phyloP scores from a whole-genome alignment of 2,797 vertebrate genomes.

The Acomys russatus region DNA sequence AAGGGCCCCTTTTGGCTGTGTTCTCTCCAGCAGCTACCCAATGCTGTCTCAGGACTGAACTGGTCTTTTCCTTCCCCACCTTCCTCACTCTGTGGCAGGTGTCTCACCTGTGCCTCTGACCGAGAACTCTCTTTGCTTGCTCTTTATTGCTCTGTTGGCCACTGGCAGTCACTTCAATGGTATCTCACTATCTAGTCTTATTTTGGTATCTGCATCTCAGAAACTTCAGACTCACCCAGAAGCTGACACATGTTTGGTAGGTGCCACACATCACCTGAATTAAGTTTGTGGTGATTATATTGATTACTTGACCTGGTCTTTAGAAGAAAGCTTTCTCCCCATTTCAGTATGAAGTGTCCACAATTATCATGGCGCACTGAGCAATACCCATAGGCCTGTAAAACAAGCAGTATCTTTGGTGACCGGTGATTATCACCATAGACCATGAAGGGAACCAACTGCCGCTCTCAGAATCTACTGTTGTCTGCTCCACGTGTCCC shows the following conservation, averaged over 20 bases:
- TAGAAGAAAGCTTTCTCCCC: too few relatives aligned
- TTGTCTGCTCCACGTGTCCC: not conserved
- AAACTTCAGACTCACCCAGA: not conserved
- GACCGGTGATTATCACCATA: not conserved
- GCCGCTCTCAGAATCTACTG: not conserved
- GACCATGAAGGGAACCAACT: not conserved
- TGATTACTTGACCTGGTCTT: not conserved
- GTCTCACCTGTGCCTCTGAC: not conserved
- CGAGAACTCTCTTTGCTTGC: not conserved
- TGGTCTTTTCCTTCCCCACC: not conserved
- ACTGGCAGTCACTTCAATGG: not conserved
- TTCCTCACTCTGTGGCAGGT: not conserved
- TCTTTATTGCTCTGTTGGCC: not conserved
- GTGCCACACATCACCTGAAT: not conserved
- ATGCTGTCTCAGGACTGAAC: not conserved
- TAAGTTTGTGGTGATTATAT: slow-evolving; percentile 17
- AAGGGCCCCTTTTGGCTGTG: not conserved
- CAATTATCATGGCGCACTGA: not conserved
- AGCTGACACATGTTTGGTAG: not conserved
- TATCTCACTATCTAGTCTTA: not conserved
- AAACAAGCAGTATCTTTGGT: not conserved
- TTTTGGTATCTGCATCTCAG: not conserved
- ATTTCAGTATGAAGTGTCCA: not conserved
- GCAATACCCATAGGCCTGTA: not conserved
- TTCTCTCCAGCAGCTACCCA: not conserved